These are phyloP conservation scores for Kradibia gibbosae DNA, from an alignment of 1,140 invertebrate genomes.

Conservation along the genomic window DNA sequence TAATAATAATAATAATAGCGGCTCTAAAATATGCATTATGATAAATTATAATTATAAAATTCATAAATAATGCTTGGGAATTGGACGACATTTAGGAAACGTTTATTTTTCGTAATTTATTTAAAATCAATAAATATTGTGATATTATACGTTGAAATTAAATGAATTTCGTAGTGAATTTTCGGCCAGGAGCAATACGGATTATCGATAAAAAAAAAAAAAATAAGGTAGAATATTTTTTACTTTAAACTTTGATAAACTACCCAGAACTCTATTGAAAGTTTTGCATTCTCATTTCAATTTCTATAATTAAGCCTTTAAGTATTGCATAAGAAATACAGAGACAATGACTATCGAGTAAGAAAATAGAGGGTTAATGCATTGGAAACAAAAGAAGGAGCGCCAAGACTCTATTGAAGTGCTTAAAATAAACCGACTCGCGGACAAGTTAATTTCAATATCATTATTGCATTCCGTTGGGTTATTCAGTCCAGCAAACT, in stretches of 20 bases:
- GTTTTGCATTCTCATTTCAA: background rate
- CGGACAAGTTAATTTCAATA: conserved; percentile 67
- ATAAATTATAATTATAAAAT: too few species aligned
- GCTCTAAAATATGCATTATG: too few species aligned
- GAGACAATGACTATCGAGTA: background rate
- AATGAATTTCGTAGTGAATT: too few species aligned
- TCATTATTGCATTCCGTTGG: conserved; percentile 64
- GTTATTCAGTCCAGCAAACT: conserved; percentile 68
- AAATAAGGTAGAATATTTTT: background rate
- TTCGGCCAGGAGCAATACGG: background rate
- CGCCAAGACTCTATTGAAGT: conserved; percentile 13
- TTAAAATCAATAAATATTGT: too few species aligned
- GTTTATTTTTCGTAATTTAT: too few species aligned
- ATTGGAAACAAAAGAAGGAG: background rate
- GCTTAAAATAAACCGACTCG: conserved; percentile 53
- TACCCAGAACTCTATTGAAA: background rate
- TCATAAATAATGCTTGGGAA: too few species aligned
- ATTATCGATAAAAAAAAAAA: background rate
- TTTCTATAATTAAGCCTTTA: background rate
- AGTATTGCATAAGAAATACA: background rate
- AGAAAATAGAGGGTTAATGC: background rate
- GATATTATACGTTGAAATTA: too few species aligned
- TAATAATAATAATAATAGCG: too few species aligned
- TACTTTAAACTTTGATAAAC: background rate
- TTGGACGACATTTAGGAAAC: too few species aligned